phyloP scores from a whole-genome alignment of 64 coral and sea anemone genomes.

The Catalaphyllia jardinei region DNA sequence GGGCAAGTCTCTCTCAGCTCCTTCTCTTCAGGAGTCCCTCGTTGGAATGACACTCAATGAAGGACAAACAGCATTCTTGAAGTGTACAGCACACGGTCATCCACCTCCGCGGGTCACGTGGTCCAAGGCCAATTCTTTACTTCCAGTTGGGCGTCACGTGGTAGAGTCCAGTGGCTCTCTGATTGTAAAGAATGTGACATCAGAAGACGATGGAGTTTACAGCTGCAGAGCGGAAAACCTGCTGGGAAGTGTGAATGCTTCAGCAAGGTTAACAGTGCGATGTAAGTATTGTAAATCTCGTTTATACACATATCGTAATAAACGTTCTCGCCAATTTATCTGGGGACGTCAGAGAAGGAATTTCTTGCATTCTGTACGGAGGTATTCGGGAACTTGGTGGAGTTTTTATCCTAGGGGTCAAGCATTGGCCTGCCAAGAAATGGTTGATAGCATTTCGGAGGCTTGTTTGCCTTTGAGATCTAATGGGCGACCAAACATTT shows the following conservation, averaged over 20 bases:
- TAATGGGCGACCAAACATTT: too few relatives aligned
- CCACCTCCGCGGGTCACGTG: conserved; percentile 44
- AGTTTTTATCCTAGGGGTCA: too few relatives aligned
- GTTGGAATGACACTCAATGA: neutral
- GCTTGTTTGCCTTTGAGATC: too few relatives aligned
- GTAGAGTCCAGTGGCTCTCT: neutral
- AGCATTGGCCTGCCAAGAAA: too few relatives aligned
- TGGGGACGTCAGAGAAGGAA: too few relatives aligned
- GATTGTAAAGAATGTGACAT: neutral
- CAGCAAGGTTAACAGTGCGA: neutral
- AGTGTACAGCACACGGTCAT: conserved; percentile 38
- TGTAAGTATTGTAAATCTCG: neutral
- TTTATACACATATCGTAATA: too few relatives aligned
- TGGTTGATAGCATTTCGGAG: too few relatives aligned
- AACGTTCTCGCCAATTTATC: too few relatives aligned
- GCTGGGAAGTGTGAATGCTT: neutral
- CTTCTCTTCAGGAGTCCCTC: neutral
- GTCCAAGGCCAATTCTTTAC: neutral
- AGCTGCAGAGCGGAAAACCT: neutral
- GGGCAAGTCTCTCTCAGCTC: neutral
- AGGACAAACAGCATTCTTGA: neutral
- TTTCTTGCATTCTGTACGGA: too few relatives aligned
- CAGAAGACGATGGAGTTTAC: neutral
- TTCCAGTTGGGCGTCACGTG: conserved; percentile 21
- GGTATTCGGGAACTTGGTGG: too few relatives aligned